phyloP scores from a whole-genome alignment of 2,888 invertebrate species.

The Luffia ferchaultella region DNA sequence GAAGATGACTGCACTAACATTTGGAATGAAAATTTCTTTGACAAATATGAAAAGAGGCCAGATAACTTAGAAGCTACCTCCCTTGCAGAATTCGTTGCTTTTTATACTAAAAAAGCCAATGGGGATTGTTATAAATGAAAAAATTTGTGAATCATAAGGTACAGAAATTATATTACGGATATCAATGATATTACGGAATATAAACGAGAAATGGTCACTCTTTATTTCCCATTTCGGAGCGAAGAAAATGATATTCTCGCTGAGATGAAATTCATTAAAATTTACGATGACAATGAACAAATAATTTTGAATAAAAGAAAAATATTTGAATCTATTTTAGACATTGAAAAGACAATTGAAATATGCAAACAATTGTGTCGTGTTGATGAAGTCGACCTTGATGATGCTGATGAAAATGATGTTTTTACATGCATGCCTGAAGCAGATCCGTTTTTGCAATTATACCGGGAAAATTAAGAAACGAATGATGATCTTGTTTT shows the following conservation, averaged over 20 bases:
- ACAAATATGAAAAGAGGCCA: slow-evolving; percentile 23
- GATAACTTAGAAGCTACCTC: slow-evolving; percentile 16
- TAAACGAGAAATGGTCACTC: slow-evolving; percentile 27
- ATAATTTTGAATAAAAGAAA: slow-evolving; percentile 18
- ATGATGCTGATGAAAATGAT: background rate
- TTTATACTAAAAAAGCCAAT: slow-evolving; percentile 22
- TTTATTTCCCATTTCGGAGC: slow-evolving; percentile 27
- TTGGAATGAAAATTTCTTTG: slow-evolving; percentile 22
- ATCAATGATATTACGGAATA: slow-evolving; percentile 26
- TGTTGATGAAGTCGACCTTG: too few relatives aligned
- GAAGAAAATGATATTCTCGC: slow-evolving; percentile 23
- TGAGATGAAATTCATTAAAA: slow-evolving; percentile 19
- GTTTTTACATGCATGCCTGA: background rate
- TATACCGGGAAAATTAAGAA: too few relatives aligned
- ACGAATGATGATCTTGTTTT: slow-evolving; percentile 19
- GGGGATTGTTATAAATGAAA: slow-evolving; percentile 22
- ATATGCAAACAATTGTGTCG: too few relatives aligned
- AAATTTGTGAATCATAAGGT: slow-evolving; percentile 24
- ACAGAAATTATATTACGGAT: slow-evolving; percentile 31
- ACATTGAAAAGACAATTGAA: slow-evolving; percentile 24
- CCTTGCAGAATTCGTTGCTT: slow-evolving; percentile 24
- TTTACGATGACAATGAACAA: slow-evolving; percentile 18
- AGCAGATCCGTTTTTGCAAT: too few relatives aligned
- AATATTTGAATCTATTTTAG: slow-evolving; percentile 17
- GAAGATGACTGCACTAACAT: slow-evolving; percentile 21